Conservation (phyloP, 37 sponge, comb jelly and placozoan species). For the Chondrilla cf. caribensis region DNA sequence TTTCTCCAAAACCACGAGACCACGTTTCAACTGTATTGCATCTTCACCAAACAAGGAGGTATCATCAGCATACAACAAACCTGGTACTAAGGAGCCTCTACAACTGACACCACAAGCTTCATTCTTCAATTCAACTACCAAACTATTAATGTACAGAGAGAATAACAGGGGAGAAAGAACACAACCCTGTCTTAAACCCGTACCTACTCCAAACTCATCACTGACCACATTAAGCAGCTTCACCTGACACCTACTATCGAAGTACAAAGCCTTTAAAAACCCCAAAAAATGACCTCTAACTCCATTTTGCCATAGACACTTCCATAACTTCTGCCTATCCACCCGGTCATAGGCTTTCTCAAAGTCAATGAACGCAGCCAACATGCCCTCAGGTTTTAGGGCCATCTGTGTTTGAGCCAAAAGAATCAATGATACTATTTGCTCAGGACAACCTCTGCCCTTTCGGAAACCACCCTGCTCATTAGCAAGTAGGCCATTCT, state of each 20-base stretch:
- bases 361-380: conserved; percentile 1
- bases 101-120: not conserved
- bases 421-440: not conserved
- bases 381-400: not conserved
- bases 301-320: not conserved
- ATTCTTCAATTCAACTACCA: not conserved
- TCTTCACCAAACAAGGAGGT: not conserved
- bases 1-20: not conserved
- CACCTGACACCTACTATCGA: not conserved
- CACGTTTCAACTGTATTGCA: not conserved
- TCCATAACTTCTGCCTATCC: not conserved
- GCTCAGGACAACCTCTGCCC: not conserved
- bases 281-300: not conserved
- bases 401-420: not conserved
- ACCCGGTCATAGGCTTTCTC: not conserved
- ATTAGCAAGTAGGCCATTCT: not conserved
- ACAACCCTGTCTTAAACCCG: not conserved
- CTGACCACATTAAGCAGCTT: not conserved
- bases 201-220: not conserved
- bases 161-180: not conserved
- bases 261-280: not conserved
- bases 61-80: conserved; percentile 12
- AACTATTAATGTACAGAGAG: not conserved
- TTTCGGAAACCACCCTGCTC: conserved; percentile 28
- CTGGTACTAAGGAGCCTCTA: not conserved